These are phyloP conservation scores for Plemyria rubiginata DNA, from an alignment of 2,888 invertebrate species.

Conservation along the genomic window DNA sequence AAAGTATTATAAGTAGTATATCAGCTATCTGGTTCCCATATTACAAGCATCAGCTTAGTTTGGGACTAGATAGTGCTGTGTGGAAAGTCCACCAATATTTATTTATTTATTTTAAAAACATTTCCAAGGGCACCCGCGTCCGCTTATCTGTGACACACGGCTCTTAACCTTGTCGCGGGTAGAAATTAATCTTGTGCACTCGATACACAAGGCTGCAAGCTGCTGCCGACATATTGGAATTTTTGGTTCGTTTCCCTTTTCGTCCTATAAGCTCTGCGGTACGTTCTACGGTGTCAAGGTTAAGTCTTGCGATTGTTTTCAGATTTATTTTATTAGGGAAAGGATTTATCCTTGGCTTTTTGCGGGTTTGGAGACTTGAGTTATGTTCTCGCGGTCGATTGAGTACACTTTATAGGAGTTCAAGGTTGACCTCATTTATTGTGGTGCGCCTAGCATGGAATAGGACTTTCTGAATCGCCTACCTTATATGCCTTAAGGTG, in stretches of 20 bases:
- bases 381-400: constrained; percentile 12
- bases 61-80: too few species aligned
- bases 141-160: constrained; percentile 29
- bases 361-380: constrained; percentile 10
- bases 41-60: too few species aligned
- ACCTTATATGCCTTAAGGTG: too few species aligned
- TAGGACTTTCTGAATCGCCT: too few species aligned
- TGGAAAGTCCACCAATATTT: too few species aligned
- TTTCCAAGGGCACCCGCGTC: constrained; percentile 10
- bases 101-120: too few species aligned
- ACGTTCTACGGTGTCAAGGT: constrained; percentile 21
- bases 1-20: too few species aligned
- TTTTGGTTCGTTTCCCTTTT: constrained; percentile 30
- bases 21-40: too few species aligned
- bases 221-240: constrained; percentile 34
- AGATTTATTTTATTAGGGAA: constrained; percentile 26
- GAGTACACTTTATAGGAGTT: not conserved
- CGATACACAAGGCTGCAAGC: constrained; percentile 34
- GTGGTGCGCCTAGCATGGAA: too few species aligned
- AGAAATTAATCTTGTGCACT: constrained; percentile 31
- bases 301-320: constrained; percentile 18
- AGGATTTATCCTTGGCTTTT: constrained; percentile 22
- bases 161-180: constrained; percentile 18
- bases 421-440: too few species aligned
- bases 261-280: constrained; percentile 24